A percentile compares a stretch with the other conserved stretches of the same genome.
phyloP scores from a whole-genome alignment of 2,797 vertebrate species.

The Danio aesculapii region DNA sequence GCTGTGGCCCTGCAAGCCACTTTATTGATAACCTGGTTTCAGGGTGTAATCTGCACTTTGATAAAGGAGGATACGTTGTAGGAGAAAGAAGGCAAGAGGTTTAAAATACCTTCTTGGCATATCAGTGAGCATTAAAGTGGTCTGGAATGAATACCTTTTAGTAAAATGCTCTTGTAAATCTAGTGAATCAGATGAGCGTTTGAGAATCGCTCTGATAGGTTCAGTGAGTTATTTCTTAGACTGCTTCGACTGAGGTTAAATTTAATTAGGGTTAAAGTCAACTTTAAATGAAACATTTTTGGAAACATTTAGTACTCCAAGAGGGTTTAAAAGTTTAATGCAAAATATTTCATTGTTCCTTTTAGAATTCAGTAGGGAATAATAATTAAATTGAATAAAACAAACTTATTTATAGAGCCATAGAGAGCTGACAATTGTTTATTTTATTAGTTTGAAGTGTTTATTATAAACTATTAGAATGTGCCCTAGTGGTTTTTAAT shows the following conservation, averaged over 20 bases:
- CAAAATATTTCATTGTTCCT: too few relatives aligned
- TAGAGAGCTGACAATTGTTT: too few relatives aligned
- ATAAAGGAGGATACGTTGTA: slow-evolving; percentile 38
- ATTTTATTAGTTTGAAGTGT: too few relatives aligned
- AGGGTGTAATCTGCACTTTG: slow-evolving; percentile 52
- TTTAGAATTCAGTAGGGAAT: too few relatives aligned
- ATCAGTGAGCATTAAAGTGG: neutral
- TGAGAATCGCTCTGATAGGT: neutral
- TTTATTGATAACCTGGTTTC: slow-evolving; percentile 58
- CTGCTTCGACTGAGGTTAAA: neutral
- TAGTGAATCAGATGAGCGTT: neutral
- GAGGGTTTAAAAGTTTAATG: too few relatives aligned
- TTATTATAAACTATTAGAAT: too few relatives aligned
- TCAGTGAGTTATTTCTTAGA: neutral
- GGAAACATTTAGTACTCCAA: too few relatives aligned
- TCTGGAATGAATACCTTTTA: neutral
- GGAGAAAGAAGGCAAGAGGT: neutral
- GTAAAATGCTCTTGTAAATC: slow-evolving; percentile 20
- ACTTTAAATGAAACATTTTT: too few relatives aligned
- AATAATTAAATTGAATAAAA: too few relatives aligned
- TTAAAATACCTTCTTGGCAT: neutral
- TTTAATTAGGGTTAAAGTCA: too few relatives aligned
- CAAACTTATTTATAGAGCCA: too few relatives aligned
- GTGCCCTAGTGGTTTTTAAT: too few relatives aligned
- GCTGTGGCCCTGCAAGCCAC: neutral